Conservation (phyloP, 2,797 vertebrate genomes). For the Acrocephalus scirpaceus region DNA sequence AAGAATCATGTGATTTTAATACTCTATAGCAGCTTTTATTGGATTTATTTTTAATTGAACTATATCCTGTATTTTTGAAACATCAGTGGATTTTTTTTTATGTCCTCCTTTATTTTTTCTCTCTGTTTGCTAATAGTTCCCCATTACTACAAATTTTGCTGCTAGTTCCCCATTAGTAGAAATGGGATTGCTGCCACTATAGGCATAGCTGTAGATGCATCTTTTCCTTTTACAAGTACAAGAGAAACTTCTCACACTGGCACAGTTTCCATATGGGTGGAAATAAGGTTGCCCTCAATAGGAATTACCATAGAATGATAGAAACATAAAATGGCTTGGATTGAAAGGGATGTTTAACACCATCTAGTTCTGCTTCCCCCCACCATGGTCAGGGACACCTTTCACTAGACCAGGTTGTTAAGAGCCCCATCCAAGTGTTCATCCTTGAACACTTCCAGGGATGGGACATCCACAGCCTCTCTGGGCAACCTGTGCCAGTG, state of each 20-base stretch:
- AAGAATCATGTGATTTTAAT: background rate
- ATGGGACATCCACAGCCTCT: background rate
- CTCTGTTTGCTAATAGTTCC: background rate
- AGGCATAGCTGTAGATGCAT: background rate
- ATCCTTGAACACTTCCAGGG: background rate
- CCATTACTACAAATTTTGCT: background rate
- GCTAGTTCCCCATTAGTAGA: background rate
- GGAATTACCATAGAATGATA: background rate
- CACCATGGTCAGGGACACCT: background rate
- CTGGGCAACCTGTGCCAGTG: background rate
- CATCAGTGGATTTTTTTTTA: background rate
- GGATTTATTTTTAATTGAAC: background rate
- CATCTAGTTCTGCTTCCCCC: background rate
- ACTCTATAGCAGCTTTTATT: background rate
- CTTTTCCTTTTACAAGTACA: background rate
- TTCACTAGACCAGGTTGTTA: background rate
- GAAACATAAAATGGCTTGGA: background rate
- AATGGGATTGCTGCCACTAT: background rate
- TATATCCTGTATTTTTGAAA: background rate
- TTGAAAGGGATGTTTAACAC: background rate
- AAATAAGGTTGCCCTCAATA: background rate
- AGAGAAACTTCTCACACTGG: background rate
- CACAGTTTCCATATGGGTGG: background rate
- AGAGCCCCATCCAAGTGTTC: background rate
- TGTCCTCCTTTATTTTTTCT: background rate